A percentile compares a stretch with the other conserved stretches of the same genome.
Conservation (phyloP, 1,140 invertebrate genomes). For the Argopecten irradians region DNA sequence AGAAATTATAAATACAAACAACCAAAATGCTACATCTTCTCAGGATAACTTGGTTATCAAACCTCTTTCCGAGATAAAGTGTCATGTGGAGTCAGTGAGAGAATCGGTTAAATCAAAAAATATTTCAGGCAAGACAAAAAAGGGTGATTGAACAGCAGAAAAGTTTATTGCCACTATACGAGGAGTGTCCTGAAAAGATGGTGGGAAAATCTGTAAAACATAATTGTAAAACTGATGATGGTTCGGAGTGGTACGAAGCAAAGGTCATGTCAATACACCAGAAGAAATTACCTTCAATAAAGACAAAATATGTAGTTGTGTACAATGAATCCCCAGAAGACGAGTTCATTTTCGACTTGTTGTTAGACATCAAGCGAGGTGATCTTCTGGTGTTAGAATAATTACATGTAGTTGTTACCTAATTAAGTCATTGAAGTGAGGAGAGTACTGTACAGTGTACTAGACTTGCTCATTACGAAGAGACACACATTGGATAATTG, state of each 20-base stretch:
- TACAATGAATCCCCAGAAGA: not conserved
- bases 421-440: no score
- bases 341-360: not conserved
- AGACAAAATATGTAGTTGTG: not conserved
- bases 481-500: not conserved
- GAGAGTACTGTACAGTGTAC: no score
- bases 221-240: not conserved
- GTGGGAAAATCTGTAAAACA: not conserved
- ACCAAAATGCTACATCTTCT: not conserved
- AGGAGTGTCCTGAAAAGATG: not conserved
- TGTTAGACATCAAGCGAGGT: not conserved
- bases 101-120: not conserved
- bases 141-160: slow-evolving; percentile 12
- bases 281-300: not conserved
- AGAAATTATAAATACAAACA: not conserved
- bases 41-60: not conserved
- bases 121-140: not conserved
- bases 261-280: not conserved
- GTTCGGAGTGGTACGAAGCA: not conserved
- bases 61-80: not conserved
- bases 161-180: not conserved
- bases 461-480: not conserved
- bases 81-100: not conserved
- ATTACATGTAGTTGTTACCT: no score
- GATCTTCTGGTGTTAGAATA: not conserved